Conservation (phyloP, 2,888 invertebrate genomes). For the Listrodromus nycthemerus region DNA sequence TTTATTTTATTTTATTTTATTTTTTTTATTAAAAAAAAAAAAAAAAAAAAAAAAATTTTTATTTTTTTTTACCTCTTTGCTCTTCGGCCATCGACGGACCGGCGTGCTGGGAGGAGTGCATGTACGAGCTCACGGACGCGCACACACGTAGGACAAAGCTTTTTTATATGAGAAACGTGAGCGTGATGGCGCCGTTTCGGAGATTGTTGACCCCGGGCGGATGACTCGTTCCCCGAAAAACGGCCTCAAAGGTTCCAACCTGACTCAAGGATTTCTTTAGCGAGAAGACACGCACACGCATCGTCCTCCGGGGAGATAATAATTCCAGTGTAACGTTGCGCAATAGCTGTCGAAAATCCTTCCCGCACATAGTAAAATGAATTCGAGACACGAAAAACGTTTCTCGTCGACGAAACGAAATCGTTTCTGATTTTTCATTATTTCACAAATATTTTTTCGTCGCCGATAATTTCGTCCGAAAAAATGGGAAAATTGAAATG, state of each 20-base stretch:
- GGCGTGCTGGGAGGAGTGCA: no score
- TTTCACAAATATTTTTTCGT: not conserved
- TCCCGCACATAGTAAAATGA: not conserved
- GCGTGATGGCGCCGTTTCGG: constrained; percentile 69
- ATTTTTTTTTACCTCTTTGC: no score
- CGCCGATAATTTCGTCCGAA: not conserved
- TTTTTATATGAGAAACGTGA: constrained; percentile 31
- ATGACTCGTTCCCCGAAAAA: constrained; percentile 68
- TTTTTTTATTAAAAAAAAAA: constrained; percentile 13
- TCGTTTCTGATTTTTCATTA: not conserved
- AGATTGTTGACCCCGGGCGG: constrained; percentile 74
- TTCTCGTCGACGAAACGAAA: not conserved
- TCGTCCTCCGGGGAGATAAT: constrained; percentile 19
- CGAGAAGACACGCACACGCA: constrained; percentile 41
- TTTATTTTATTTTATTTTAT: constrained; percentile 30
- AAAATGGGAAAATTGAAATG: no score
- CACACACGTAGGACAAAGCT: not conserved
- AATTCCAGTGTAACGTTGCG: constrained; percentile 29
- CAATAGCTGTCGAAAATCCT: constrained; percentile 13
- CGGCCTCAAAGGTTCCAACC: constrained; percentile 64
- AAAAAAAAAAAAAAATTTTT: no score
- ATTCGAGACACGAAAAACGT: not conserved
- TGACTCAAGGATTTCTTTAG: constrained; percentile 69
- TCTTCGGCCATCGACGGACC: no score
- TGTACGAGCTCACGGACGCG: constrained; percentile 17